Evolutionary conservation across 2,797 vertebrate species (phyloP).

Genomic region (Sebastes ruberrimus): DNA sequence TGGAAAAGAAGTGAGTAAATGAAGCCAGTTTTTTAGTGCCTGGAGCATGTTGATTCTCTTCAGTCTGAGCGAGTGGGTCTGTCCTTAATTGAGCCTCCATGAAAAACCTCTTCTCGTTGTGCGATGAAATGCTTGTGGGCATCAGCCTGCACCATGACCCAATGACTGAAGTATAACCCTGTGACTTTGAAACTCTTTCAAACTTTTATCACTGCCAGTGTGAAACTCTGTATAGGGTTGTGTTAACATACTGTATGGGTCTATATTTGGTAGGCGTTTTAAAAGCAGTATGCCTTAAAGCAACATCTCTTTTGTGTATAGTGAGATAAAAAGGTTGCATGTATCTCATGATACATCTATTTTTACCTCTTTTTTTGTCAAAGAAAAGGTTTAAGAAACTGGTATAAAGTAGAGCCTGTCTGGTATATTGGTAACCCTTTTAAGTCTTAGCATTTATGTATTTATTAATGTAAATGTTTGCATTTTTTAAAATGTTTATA

Average conservation of each 20-base stretch:
- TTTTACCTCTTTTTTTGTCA: background rate
- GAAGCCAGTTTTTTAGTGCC: slow-evolving; percentile 45
- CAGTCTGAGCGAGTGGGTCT: slow-evolving; percentile 53
- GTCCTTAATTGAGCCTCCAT: slow-evolving; percentile 65
- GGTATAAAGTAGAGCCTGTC: background rate
- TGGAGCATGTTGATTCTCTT: slow-evolving; percentile 55
- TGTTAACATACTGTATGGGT: slow-evolving; percentile 7
- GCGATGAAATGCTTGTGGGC: slow-evolving; percentile 45
- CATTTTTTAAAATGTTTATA: background rate
- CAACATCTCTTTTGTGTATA: slow-evolving; percentile 11
- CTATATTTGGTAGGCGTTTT: slow-evolving; percentile 32
- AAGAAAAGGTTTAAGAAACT: background rate
- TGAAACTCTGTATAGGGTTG: slow-evolving; percentile 26
- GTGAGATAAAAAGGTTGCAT: slow-evolving; percentile 7
- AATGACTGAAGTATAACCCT: slow-evolving; percentile 40
- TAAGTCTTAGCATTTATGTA: background rate
- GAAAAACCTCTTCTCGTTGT: slow-evolving; percentile 49
- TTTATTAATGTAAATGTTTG: background rate
- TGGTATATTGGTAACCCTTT: background rate
- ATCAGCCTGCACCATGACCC: slow-evolving; percentile 51
- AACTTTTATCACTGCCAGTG: slow-evolving; percentile 43
- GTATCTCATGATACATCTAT: background rate
- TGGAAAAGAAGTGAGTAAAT: slow-evolving; percentile 46
- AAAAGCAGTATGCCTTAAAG: slow-evolving; percentile 27
- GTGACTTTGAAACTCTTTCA: slow-evolving; percentile 64